Base-by-base conservation (phyloP, 2,888 invertebrate genomes). In the Ctenicera cuprea region DNA sequence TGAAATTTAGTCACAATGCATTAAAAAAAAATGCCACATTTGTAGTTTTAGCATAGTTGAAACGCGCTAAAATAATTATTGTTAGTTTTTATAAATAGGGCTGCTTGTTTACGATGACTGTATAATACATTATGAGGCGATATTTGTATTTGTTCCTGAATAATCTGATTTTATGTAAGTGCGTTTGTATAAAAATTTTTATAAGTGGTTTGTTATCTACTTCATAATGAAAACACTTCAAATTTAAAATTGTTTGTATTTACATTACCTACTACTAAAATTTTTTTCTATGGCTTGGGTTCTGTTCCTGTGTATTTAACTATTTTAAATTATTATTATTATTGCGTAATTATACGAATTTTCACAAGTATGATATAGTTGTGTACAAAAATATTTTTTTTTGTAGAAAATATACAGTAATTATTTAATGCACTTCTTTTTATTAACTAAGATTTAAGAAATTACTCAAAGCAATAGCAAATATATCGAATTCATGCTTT, bases 1-100 rank as follows among this genome's bases (percentile, higher is more conserved):
- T 66, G 38, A 54, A 64, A 16, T 64, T 33, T 45, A 64, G 26
- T 9, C 38, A 54, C 22, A 33, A 14, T 37, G 54, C 26, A 37
- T 54, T 14, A n/a, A n/a, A 9, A 8, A 54, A 16, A 18, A 26
- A 52, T 12, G 30, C 20, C 33, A 33, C 33, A 3, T 33, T 33
- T 33, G 33, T 33, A 33, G 33, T 33, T 33, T 33, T 33, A 26
- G 26, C 26, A 26, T 33, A 33, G 33, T 33, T 26, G 26, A 26
- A 26, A 33, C 7, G 33, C 2, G 33, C 33, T 33, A 8, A 54
- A 30, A 22, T 54, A 14, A 22, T 52, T 12, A 52, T 52, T n/a
- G 54, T 7, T 45, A 45, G 45, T 45, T 54, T 54, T 54, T 54
- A 30, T 54, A 54, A 26, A 14, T 54, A 26, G 54, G 16, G 54